Evolutionary conservation across 2,797 vertebrate species (phyloP).

Genomic region (Eurystomus glaucurus): DNA sequence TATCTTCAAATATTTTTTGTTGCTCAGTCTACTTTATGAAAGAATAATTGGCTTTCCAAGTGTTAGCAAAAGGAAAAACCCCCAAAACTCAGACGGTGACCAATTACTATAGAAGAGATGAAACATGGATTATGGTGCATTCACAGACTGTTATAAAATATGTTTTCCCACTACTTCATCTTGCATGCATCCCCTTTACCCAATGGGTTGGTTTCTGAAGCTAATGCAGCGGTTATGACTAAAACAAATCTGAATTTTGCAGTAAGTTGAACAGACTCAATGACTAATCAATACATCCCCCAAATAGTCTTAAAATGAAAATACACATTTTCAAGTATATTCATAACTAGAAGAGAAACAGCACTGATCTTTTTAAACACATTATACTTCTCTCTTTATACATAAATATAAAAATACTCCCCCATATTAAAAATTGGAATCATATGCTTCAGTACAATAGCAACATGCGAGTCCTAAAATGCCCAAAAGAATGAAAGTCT

Average conservation of each 20-base stretch:
- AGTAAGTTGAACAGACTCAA: neutral
- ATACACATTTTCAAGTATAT: neutral
- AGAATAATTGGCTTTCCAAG: neutral
- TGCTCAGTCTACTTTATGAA: neutral
- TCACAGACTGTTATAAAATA: neutral
- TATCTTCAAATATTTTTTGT: neutral
- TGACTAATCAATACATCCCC: neutral
- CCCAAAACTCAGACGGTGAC: neutral
- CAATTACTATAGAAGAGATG: neutral
- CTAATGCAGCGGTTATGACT: neutral
- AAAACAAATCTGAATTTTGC: neutral
- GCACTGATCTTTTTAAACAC: neutral
- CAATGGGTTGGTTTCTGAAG: neutral
- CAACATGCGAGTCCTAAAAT: neutral
- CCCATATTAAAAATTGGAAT: neutral
- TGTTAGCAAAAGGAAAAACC: neutral
- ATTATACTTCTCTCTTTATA: neutral
- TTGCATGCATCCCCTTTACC: neutral
- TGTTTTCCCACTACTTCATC: neutral
- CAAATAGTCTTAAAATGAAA: neutral
- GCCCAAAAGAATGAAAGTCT: neutral
- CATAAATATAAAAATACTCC: neutral
- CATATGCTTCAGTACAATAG: neutral
- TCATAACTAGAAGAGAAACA: neutral
- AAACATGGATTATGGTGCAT: rapidly evolving